Percentiles rank a stretch among this genome's conserved stretches.
These are phyloP conservation scores for Antedon mediterranea DNA, from an alignment of 53 echinoderm and acorn worm genomes.

Conservation along the genomic window DNA sequence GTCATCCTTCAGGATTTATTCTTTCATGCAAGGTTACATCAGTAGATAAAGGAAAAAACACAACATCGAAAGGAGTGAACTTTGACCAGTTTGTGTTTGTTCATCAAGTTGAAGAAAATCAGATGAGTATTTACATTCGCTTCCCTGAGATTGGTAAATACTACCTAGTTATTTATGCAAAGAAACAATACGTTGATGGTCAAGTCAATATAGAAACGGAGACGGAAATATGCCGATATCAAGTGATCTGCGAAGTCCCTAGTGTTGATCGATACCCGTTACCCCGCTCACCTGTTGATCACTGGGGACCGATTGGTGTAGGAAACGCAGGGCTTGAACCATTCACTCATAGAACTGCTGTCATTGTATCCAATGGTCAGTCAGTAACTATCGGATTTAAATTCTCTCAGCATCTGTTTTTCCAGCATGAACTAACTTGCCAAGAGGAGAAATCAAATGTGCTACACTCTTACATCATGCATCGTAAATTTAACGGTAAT, in stretches of 20 bases:
- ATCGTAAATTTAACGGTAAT: conserved; percentile 34
- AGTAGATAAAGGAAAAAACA: conserved; percentile 14
- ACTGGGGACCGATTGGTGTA: conserved; percentile 89
- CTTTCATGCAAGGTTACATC: conserved; percentile 52
- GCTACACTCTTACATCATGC: conserved; percentile 37
- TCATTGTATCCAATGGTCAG: conserved; percentile 34
- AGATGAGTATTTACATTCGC: conserved; percentile 72
- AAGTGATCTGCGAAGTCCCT: conserved; percentile 33
- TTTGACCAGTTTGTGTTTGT: conserved; percentile 78
- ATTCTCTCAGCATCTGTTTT: conserved; percentile 17
- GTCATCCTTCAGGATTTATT: conserved; percentile 54
- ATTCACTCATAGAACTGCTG: conserved; percentile 51
- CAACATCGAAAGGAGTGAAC: conserved; percentile 30
- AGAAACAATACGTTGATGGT: conserved; percentile 64
- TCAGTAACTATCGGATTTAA: conserved; percentile 41
- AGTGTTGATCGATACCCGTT: conserved; percentile 47
- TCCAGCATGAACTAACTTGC: conserved; percentile 46
- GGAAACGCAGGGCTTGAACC: conserved; percentile 57
- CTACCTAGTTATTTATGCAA: conserved; percentile 62
- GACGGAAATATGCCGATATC: conserved; percentile 71
- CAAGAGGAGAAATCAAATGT: conserved; percentile 15
- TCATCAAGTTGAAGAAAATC: conserved; percentile 53
- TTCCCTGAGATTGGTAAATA: conserved; percentile 74
- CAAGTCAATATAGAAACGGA: conserved; percentile 69
- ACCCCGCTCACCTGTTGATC: conserved; percentile 44